Evolutionary conservation across 1,140 invertebrate species (phyloP).

Genomic region (Tribolium madens): DNA sequence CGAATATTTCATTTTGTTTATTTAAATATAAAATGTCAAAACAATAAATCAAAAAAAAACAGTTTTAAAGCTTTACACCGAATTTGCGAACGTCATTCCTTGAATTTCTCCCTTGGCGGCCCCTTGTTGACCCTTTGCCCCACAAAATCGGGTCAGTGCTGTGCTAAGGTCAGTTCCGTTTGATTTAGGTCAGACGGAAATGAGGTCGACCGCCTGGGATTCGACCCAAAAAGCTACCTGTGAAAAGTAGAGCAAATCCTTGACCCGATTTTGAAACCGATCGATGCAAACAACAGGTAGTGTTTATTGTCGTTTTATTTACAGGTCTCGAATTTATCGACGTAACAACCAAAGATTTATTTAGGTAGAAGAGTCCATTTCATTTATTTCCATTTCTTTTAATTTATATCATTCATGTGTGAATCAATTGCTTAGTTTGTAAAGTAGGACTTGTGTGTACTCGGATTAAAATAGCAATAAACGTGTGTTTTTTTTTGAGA

Average conservation of each 20-base stretch:
- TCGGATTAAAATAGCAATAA: conserved; percentile 27
- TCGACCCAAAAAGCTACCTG: conserved; percentile 11
- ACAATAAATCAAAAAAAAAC: no score
- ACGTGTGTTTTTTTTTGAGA: conserved; percentile 1
- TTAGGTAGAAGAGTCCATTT: conserved; percentile 9
- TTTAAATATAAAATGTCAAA: no score
- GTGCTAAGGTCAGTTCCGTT: conserved; percentile 8
- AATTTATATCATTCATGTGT: conserved; percentile 33
- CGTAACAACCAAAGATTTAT: conserved; percentile 35
- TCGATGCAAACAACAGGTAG: conserved; percentile 12
- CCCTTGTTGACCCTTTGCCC: conserved; percentile 4
- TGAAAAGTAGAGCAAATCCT: neutral
- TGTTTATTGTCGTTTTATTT: neutral
- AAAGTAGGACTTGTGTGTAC: conserved; percentile 1
- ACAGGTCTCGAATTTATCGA: conserved; percentile 22
- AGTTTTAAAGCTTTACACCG: no score
- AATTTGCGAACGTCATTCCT: no score
- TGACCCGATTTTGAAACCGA: neutral
- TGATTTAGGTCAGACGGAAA: conserved; percentile 1
- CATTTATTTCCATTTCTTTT: neutral
- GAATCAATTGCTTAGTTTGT: conserved; percentile 4
- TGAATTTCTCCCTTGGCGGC: no score
- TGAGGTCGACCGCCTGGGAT: conserved; percentile 9
- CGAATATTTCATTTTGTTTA: no score
- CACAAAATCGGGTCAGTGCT: conserved; percentile 3